phyloP scores from a whole-genome alignment of 2,797 vertebrate species.

The Nyctalus aviator region DNA sequence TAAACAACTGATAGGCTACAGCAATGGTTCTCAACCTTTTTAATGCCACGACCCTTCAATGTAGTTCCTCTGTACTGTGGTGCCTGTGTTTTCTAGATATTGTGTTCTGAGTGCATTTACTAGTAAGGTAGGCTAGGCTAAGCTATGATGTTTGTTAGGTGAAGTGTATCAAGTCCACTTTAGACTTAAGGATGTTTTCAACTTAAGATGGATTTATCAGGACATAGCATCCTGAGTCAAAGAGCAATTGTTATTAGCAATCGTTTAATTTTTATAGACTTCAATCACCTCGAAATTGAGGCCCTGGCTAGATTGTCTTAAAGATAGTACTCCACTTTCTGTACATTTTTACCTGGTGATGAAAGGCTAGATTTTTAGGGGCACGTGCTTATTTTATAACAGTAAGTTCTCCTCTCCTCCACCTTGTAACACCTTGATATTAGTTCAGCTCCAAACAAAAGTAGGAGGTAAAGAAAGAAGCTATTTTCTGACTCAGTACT shows the following conservation, averaged over 20 bases:
- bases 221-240: not conserved
- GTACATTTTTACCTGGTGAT: not conserved
- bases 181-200: not conserved
- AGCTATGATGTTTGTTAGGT: not conserved
- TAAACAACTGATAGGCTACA: not conserved
- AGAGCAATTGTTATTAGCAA: not conserved
- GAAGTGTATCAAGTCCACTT: not conserved
- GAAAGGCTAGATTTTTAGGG: not conserved
- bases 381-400: not conserved
- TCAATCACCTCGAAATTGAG: not conserved
- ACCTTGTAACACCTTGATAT: not conserved
- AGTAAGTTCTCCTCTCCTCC: not conserved
- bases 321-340: not conserved
- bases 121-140: not conserved
- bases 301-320: not conserved
- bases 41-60: no score
- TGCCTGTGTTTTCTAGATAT: not conserved
- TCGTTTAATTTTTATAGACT: not conserved
- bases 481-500: conserved; percentile 27
- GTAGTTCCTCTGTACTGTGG: no score
- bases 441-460: conserved; percentile 46
- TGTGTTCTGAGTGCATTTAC: not conserved
- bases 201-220: not conserved
- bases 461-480: not conserved
- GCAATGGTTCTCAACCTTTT: no score